A percentile compares a stretch with the other conserved stretches of the same genome.
These are phyloP conservation scores for Poecilia velifera DNA, from an alignment of 2,797 vertebrate genomes.

Conservation along the genomic window DNA sequence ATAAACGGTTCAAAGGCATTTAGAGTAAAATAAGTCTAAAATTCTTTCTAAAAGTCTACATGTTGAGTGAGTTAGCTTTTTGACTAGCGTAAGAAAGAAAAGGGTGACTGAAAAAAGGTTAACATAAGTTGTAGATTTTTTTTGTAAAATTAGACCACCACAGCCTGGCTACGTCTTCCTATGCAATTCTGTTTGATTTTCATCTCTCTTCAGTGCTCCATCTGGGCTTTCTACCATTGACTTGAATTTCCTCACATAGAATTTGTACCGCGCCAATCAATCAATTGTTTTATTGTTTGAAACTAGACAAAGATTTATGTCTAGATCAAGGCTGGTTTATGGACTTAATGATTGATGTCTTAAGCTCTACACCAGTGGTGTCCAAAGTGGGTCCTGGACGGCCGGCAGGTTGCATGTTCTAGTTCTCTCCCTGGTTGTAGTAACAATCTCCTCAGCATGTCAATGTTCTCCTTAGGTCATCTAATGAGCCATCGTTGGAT, in stretches of 20 bases:
- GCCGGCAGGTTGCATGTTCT: no score
- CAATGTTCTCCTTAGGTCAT: no score
- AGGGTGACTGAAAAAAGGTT: background rate
- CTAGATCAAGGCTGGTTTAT: background rate
- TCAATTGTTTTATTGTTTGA: background rate
- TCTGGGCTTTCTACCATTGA: no score
- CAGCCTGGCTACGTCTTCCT: no score
- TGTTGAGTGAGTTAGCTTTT: background rate
- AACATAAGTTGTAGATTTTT: background rate
- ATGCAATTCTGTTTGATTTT: no score
- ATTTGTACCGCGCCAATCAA: no score
- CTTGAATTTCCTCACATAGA: no score
- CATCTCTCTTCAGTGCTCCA: no score
- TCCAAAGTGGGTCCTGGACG: no score
- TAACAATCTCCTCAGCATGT: no score
- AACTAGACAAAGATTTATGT: background rate
- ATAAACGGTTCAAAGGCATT: background rate
- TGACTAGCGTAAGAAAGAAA: background rate
- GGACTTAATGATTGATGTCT: background rate
- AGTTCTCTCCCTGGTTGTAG: no score
- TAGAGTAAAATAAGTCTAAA: background rate
- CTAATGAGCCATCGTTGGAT: no score
- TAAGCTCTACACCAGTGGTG: background rate
- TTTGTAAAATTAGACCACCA: background rate
- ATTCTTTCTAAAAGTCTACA: background rate